Evolutionary conservation across 2,797 vertebrate species (phyloP), one percentile per base, ranked within the genome.

Genomic region (Schizopygopsis pylzovi): DNA sequence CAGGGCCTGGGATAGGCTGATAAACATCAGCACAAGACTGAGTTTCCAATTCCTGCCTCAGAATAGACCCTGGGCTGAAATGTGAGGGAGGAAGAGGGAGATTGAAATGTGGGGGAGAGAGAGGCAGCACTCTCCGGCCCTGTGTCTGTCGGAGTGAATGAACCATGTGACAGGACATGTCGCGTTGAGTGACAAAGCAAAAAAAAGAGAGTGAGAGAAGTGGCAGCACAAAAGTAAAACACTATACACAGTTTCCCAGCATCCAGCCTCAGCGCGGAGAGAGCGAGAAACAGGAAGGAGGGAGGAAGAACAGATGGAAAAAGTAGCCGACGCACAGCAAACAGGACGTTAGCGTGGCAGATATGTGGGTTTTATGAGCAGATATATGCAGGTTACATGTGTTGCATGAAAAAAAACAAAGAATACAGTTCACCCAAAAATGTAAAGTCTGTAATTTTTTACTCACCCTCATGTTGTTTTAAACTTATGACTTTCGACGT

Each of bases 111-210:
- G n/a, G 67, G 52, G 84, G 81, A 49, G 75, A 70, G 79, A 54
- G 43, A 80, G 47, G 76, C 71, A 71, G 77, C 65, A 56, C 59
- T 79, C 82, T 87, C 83, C 73, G 75, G 83, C 79, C 79, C 67
- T 71, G 86, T 81, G 87, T 68, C 87, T 87, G 87, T 86, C 81
- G 43, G 65, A 88, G 85, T 52, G 89, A 89, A 87, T 90, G 84
- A 81, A 90, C 86, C 88, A 85, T 88, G 85, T 87, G 89, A 90
- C 88, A 88, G 84, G 82, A 88, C 90, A 88, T 86, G 90, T 88
- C 84, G 37, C n/a, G 81, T 77, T 89, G 89, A 91, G 87, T 88
- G 89, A 89, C 88, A 88, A 90, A 87, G 86, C 87, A 83, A 75
- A 71, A 86, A 87, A 89, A 86, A 81, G 81, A 68, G 82, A 71